Percentiles rank a stretch among this genome's conserved stretches.
phyloP scores from a whole-genome alignment of 2,113 vertebrate genomes.

The Sphaerodactylus townsendi region DNA sequence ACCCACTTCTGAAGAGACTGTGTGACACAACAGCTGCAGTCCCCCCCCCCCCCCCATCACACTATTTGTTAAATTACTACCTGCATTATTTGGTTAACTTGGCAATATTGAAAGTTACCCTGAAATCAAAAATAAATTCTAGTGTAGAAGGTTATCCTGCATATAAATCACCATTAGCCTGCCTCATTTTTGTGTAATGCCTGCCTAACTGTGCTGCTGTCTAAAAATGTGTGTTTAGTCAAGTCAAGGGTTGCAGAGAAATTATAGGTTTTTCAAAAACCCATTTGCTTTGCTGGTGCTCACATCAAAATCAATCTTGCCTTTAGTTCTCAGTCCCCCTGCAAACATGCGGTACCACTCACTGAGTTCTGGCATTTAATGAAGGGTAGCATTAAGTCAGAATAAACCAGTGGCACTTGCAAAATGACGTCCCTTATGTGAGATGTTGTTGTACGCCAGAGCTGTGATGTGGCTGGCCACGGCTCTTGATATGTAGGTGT shows the following conservation, averaged over 20 bases:
- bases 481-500: background rate
- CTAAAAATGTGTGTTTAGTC: slow-evolving; percentile 77
- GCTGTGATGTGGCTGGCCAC: slow-evolving; percentile 33
- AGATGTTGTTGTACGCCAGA: slow-evolving; percentile 41
- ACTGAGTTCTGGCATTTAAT: slow-evolving; percentile 26
- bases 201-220: slow-evolving; percentile 73
- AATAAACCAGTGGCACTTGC: background rate
- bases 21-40: background rate
- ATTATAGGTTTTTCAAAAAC: slow-evolving; percentile 81
- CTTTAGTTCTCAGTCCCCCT: slow-evolving; percentile 41
- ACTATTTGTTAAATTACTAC: background rate
- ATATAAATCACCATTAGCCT: slow-evolving; percentile 76
- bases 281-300: slow-evolving; percentile 76
- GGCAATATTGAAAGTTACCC: slow-evolving; percentile 67
- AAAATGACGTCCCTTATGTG: background rate
- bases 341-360: slow-evolving; percentile 30
- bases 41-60: no score
- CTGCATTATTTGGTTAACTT: slow-evolving; percentile 65
- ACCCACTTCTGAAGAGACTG: slow-evolving; percentile 7
- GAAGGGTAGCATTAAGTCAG: slow-evolving; percentile 37
- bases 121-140: slow-evolving; percentile 71
- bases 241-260: slow-evolving; percentile 78
- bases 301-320: slow-evolving; percentile 74
- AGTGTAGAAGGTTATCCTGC: slow-evolving; percentile 72
- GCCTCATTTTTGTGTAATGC: slow-evolving; percentile 74